A percentile compares a stretch with the other conserved stretches of the same genome.
These are phyloP conservation scores for Meloidogyne floridensis DNA, from an alignment of 1,140 invertebrate species.

Conservation along the genomic window DNA sequence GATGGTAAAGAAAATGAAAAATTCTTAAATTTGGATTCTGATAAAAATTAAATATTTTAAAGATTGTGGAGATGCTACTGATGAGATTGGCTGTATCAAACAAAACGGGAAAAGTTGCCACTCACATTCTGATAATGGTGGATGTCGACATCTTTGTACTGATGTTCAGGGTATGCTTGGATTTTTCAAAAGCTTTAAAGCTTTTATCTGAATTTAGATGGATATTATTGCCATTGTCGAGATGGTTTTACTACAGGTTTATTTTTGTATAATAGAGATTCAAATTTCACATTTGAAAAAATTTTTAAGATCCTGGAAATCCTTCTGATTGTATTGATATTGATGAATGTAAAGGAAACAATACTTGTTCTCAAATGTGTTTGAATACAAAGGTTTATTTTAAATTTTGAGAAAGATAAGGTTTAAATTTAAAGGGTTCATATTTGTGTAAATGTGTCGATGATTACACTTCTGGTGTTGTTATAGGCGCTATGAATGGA, in stretches of 20 bases:
- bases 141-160: slow-evolving; percentile 63
- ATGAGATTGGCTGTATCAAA: slow-evolving; percentile 75
- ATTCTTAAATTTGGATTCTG: background rate
- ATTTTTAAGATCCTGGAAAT: slow-evolving; percentile 49
- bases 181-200: background rate
- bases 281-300: background rate
- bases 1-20: slow-evolving; percentile 68
- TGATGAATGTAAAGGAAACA: slow-evolving; percentile 89
- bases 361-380: slow-evolving; percentile 90
- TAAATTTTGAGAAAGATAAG: background rate
- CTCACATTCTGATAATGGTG: slow-evolving; percentile 59
- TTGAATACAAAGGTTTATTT: slow-evolving; percentile 76
- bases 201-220: slow-evolving; percentile 40
- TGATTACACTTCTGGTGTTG: slow-evolving; percentile 71
- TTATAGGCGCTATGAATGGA: slow-evolving; percentile 64
- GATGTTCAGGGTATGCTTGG: slow-evolving; percentile 29
- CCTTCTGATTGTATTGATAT: slow-evolving; percentile 69
- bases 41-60: background rate
- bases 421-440: slow-evolving; percentile 76
- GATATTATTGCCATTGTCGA: slow-evolving; percentile 63
- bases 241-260: slow-evolving; percentile 54
- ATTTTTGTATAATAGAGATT: background rate
- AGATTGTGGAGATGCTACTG: slow-evolving; percentile 89
- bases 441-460: slow-evolving; percentile 95
- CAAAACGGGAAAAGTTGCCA: slow-evolving; percentile 61